These are phyloP conservation scores for Lomographa bimaculata DNA, from an alignment of 2,888 invertebrate genomes.

Conservation along the genomic window DNA sequence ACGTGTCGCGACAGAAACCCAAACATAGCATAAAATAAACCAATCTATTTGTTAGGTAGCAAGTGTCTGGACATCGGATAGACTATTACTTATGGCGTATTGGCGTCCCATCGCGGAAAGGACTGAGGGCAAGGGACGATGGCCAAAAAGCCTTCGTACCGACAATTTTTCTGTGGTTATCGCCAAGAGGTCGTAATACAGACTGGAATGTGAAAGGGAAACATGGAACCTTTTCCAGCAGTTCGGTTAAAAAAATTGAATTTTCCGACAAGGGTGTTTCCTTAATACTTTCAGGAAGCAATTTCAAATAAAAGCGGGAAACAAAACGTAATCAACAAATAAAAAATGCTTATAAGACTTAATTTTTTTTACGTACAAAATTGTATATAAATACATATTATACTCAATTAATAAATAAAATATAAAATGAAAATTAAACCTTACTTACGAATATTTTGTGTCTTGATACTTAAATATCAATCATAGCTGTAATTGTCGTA, in stretches of 20 bases:
- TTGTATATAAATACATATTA: no score
- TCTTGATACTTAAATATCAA: no score
- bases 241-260: constrained; percentile 1
- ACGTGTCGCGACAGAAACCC: constrained; percentile 28
- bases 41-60: constrained; percentile 34
- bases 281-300: background rate
- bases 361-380: no score
- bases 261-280: constrained; percentile 3
- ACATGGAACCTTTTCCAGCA: constrained; percentile 7
- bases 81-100: constrained; percentile 47
- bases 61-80: constrained; percentile 39
- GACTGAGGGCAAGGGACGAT: constrained; percentile 38
- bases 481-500: no score
- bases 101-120: constrained; percentile 43
- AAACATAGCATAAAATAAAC: constrained; percentile 35
- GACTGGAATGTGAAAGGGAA: constrained; percentile 27
- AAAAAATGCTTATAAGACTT: no score
- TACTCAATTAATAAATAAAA: no score
- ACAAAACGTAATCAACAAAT: no score
- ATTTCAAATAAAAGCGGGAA: no score
- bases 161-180: constrained; percentile 27
- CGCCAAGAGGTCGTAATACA: constrained; percentile 14
- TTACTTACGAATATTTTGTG: no score
- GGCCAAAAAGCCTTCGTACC: constrained; percentile 21
- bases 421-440: no score